Percentiles rank a stretch among this genome's conserved stretches.
Evolutionary conservation across 2,888 invertebrate genomes (phyloP).

Genomic region (Dioctria rufipes): DNA sequence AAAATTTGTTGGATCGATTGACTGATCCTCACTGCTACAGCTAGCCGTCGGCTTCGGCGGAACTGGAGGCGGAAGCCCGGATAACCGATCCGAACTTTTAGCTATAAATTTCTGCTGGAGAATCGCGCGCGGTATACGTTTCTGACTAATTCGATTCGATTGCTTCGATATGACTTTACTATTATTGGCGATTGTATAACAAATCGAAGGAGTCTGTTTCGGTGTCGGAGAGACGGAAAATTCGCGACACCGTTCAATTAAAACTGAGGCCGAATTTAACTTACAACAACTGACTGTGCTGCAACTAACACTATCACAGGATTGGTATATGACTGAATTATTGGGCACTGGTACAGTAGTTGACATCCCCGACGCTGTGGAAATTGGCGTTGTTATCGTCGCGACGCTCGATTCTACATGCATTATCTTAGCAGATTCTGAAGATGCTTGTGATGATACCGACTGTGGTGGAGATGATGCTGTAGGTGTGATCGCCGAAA

Average conservation of each 20-base stretch:
- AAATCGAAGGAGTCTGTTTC: conserved; percentile 64
- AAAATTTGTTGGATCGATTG: conserved; percentile 63
- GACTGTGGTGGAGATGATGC: background rate
- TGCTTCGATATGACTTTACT: conserved; percentile 59
- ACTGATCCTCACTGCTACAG: conserved; percentile 35
- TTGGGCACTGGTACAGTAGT: conserved; percentile 11
- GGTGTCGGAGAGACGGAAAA: conserved; percentile 52
- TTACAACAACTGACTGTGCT: conserved; percentile 54
- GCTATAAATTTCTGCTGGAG: conserved; percentile 46
- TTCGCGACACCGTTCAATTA: conserved; percentile 57
- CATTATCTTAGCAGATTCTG: conserved; percentile 14
- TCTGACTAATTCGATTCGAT: conserved; percentile 47
- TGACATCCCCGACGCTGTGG: conserved; percentile 4
- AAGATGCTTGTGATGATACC: conserved; percentile 1
- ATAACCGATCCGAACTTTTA: background rate
- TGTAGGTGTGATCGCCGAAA: conserved; percentile 21
- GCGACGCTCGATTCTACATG: conserved; percentile 18
- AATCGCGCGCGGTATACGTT: conserved; percentile 53
- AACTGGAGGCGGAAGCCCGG: conserved; percentile 20
- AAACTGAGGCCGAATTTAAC: conserved; percentile 57
- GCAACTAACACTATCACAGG: conserved; percentile 53
- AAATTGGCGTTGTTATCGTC: conserved; percentile 35
- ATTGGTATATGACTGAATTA: conserved; percentile 34
- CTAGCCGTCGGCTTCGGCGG: conserved; percentile 6
- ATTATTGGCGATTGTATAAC: conserved; percentile 65